These are phyloP conservation scores for Vireo altiloquus DNA, from an alignment of 2,113 vertebrate species.

Conservation along the genomic window DNA sequence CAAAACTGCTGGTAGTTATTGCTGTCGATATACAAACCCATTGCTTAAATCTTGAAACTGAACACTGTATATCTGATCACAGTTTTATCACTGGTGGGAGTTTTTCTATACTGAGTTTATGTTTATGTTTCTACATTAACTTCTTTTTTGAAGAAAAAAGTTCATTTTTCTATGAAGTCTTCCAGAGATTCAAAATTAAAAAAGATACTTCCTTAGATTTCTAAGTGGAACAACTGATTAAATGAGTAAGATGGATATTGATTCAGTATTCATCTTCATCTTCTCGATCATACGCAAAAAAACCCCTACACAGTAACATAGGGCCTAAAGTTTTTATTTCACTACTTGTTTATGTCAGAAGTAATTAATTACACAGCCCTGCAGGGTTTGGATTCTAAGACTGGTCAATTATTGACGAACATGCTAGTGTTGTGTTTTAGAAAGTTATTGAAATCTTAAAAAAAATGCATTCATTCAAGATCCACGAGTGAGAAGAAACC, in stretches of 20 bases:
- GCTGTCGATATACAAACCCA: background rate
- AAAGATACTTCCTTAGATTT: background rate
- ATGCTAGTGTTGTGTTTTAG: background rate
- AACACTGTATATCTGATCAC: background rate
- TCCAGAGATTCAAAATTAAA: background rate
- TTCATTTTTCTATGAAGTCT: background rate
- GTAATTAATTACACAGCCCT: background rate
- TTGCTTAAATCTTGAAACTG: background rate
- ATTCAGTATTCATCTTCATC: background rate
- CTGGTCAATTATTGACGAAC: background rate
- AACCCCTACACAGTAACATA: background rate
- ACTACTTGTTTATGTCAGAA: background rate
- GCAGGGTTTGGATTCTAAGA: background rate
- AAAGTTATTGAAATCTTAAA: background rate
- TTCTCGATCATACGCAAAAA: background rate
- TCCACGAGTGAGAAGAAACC: background rate
- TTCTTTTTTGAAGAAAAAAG: background rate
- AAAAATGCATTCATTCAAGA: background rate
- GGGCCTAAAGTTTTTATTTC: background rate
- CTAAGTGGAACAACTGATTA: background rate
- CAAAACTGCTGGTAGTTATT: background rate
- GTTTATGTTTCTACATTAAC: background rate
- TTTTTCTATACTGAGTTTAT: background rate
- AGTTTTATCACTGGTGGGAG: background rate
- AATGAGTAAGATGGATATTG: background rate